Evolutionary conservation across 2,888 invertebrate genomes (phyloP), one percentile per base, ranked within the genome.

Genomic region (Melanostoma scalare): DNA sequence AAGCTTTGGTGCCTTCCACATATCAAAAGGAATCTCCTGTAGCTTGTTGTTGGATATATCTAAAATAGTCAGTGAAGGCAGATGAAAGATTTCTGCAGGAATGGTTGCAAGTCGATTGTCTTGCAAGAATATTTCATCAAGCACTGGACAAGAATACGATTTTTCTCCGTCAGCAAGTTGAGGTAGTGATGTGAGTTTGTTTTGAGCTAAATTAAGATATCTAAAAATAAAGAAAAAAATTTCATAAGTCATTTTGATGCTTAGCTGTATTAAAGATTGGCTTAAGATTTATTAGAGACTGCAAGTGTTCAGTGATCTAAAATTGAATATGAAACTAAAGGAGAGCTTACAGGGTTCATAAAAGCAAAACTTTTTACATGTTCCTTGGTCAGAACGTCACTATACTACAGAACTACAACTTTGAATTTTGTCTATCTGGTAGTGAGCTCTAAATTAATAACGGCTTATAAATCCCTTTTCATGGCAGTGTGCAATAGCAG

Each of bases 21-120:
- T 92, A 85, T 94, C 94, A 73, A 94, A 94, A 0, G 98, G 98
- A 69, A 99, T 92, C 58, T 93, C 92, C 85, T 96, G 95, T 69
- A 99, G 92, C 90, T 97, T 97, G 91, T 99, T 99, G 91, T 98
- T 97, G 0, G 98, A 97, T n/a, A 98, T 94, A 90, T 99, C 98
- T 85, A 99, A 92, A 2, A 95, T 95, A 8, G 94, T 92, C 46
- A 99, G 92, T 0, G 94, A 92, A 0, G 97, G 96, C 67, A 99
- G 92, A 4, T 93, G 93, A 92, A 98, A 98, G 36, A 99, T 92
- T 68, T 95, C 95, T 2, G 95, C 93, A 0, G 98, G 98, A 8
- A 99, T 91, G 67, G 93, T 93, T 85, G 96, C 96, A 42, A 99
- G 91, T 2, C 97, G 94, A 91, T 98, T 98, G 90, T 98, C 97